Evolutionary conservation across 2,797 vertebrate genomes (phyloP), one percentile per base, ranked within the genome.

Genomic region (Erethizon dorsatum): DNA sequence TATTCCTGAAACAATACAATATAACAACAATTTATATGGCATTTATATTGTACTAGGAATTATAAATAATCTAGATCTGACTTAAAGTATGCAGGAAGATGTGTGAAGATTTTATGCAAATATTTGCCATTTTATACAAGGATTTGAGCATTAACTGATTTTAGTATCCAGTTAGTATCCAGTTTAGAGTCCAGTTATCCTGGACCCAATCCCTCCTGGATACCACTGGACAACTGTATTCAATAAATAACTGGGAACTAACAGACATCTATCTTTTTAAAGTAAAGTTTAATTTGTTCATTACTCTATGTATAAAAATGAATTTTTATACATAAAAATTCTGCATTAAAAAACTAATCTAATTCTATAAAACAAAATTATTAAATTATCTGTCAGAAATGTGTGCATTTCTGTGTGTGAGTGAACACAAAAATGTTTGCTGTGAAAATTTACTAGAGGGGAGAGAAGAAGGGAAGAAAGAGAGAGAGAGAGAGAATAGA

Each of bases 371-470:
- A 91, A 87, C 18, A 87, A 92, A 50, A 87, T 61, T 83, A 54
- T 65, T 54, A 86, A 89, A 79, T n/a, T 71, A 54, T 54, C 52
- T n/a, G 77, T 91, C 65, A 82, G 88, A 95, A 59, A 82, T 63
- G 2, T 82, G n/a, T 95, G 31, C 5, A 1, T 71, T 7, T 57
- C 3, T 52, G 28, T 47, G 41, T 79, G 52, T 75, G 20, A 54
- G 10, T 33, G 9, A n/a, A 17, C 50, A 75, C 9, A 75, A 87
- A 33, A 83, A 50, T 41, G 61, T 63, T 82, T 86, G 10, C 56
- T 10, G 3, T 20, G 28, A 18, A 28, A 57, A n/a, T 75, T 18
- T 79, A 88, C 59, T 2, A 59, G 15, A 6, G 94, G 2, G 17
- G 59, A 17, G 31, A 28, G 28, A 28, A 47, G 20, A 4, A 26